phyloP scores from a whole-genome alignment of 2,888 invertebrate species.

The Drosophila aldrichi region DNA sequence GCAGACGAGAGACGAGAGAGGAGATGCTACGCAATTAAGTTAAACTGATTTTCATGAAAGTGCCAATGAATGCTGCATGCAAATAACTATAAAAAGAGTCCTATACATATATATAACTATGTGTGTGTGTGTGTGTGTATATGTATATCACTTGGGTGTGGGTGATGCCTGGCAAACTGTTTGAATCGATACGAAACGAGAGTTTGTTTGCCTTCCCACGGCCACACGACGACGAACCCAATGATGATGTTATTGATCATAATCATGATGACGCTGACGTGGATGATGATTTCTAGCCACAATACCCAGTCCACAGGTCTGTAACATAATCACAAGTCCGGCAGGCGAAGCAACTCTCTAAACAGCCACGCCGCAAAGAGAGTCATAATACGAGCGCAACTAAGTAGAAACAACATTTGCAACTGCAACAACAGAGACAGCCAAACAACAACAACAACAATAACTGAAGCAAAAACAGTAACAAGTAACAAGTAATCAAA shows the following conservation, averaged over 20 bases:
- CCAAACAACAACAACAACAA: constrained; percentile 28
- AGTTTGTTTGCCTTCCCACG: constrained; percentile 68
- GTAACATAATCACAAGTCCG: constrained; percentile 68
- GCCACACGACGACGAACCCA: constrained; percentile 25
- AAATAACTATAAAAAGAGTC: constrained; percentile 37
- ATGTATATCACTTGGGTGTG: constrained; percentile 23
- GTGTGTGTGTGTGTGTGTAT: background rate
- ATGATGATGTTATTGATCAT: constrained; percentile 22
- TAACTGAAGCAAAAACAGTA: constrained; percentile 40
- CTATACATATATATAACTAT: background rate
- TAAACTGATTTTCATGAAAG: constrained; percentile 72
- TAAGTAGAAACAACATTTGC: constrained; percentile 59
- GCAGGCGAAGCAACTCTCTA: constrained; percentile 61
- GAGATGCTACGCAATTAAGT: constrained; percentile 60
- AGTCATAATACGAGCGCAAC: constrained; percentile 71
- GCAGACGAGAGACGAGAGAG: no score
- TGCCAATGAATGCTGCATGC: constrained; percentile 57
- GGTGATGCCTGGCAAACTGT: constrained; percentile 38
- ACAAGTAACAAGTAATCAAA: constrained; percentile 53
- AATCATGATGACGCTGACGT: constrained; percentile 17
- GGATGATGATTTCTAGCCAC: constrained; percentile 46
- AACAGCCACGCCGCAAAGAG: constrained; percentile 62
- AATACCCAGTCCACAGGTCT: constrained; percentile 28
- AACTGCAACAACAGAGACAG: constrained; percentile 44
- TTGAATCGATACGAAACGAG: constrained; percentile 40